Base-by-base conservation (phyloP, 2,113 vertebrate species). In the Motacilla tschutschensis region DNA sequence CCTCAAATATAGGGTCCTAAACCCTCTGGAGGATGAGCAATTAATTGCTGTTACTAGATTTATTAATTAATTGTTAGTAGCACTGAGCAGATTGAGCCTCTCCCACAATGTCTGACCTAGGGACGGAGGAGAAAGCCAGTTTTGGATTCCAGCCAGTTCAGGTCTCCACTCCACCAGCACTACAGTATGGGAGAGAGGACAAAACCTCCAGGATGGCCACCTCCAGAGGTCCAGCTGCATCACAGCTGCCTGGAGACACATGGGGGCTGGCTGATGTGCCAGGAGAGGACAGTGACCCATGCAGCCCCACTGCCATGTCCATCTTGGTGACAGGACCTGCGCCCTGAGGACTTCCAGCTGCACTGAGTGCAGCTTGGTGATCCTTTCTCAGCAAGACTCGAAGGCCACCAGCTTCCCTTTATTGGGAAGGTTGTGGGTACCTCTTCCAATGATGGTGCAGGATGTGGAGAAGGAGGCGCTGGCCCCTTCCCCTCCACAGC, bases 311-410 rank as follows among this genome's bases (percentile, higher is more conserved):
- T 22, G 1, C 47, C 2, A 0, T 4, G 9, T 46, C 44, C 31
- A 21, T 10, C 21, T 25, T 48, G 4, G 2, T 1, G 9, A n/a
- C 0, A 12, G 22, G 16, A 73, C 17, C 48, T 8, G 4, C 31
- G 22, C 14, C 14, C 44, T 31, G 21, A 8, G 1, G 46, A 38
- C 44, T 59, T 41, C 41, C 51, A 53, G 35, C 9, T 29, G 33
- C 0, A 18, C 15, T 0, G 1, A 72, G 26, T 1, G 6, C 3
- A 19, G 54, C 48, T 83, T 51, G 29, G 8, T 19, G 18, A 38
- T 28, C 36, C 10, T 71, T 81, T 29, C 29, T 41, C 4, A 4
- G 38, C 10, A 29, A 86, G 81, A 55, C 40, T 28, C 1, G 0
- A 78, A 75, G 28, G 35, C 29, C 43, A 40, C 8, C n/a, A 50